Conservation (phyloP, 2,888 invertebrate species). For the Pterostichus niger region DNA sequence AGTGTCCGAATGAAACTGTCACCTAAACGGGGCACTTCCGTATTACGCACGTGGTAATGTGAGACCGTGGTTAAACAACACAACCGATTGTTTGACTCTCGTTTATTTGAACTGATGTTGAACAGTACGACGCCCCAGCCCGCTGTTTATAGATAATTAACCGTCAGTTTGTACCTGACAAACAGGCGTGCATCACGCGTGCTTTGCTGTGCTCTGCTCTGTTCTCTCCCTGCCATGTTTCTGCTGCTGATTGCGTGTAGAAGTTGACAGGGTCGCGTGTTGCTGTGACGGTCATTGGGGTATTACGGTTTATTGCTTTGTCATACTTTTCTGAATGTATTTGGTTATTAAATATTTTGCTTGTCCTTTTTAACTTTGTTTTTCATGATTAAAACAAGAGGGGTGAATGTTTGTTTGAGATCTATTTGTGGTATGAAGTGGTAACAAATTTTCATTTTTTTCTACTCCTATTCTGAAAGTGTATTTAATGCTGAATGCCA, state of each 20-base stretch:
- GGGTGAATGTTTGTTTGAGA: no score
- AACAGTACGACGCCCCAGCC: slow-evolving; percentile 31
- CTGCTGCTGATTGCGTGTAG: slow-evolving; percentile 1
- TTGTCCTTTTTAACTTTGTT: neutral
- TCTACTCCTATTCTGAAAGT: no score
- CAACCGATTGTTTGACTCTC: slow-evolving; percentile 52
- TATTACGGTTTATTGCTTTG: slow-evolving; percentile 14
- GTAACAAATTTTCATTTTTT: no score
- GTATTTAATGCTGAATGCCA: no score
- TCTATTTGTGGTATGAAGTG: no score
- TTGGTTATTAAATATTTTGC: slow-evolving; percentile 41
- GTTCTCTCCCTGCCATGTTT: neutral
- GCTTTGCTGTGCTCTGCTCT: neutral
- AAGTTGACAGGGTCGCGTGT: neutral
- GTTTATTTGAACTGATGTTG: slow-evolving; percentile 55
- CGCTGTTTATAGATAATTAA: slow-evolving; percentile 60
- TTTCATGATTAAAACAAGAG: neutral
- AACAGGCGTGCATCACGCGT: slow-evolving; percentile 48
- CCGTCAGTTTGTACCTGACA: slow-evolving; percentile 53
- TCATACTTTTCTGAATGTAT: slow-evolving; percentile 18
- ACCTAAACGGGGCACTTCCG: no score
- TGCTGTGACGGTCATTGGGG: slow-evolving; percentile 7
- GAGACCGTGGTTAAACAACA: slow-evolving; percentile 37
- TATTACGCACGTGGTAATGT: neutral
- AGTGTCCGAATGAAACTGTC: no score